Evolutionary conservation across 2,888 invertebrate species (phyloP).

Genomic region (Drosophila borborema): DNA sequence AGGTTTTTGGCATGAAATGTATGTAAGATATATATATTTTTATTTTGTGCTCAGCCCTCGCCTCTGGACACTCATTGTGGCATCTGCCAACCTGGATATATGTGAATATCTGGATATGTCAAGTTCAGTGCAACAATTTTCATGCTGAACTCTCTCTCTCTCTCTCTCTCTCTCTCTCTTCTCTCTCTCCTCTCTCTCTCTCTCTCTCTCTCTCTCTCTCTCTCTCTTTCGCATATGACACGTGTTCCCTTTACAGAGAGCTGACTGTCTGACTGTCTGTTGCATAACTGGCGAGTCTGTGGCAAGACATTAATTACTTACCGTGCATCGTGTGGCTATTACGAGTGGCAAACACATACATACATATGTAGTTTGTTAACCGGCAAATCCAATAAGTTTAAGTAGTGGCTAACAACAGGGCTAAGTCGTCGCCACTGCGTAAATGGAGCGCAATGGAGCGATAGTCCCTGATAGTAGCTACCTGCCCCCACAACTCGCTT

Average conservation of each 20-base stretch:
- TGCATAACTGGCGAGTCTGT: conserved; percentile 37
- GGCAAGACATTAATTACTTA: conserved; percentile 44
- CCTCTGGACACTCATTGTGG: background rate
- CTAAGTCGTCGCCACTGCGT: conserved; percentile 38
- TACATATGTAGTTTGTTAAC: conserved; percentile 64
- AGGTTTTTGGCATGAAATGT: conserved; percentile 42
- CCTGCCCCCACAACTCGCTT: background rate
- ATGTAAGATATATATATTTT: conserved; percentile 24
- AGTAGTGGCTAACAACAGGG: conserved; percentile 23
- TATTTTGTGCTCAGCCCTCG: conserved; percentile 17
- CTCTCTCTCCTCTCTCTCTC: no score
- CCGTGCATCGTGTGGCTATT: conserved; percentile 52
- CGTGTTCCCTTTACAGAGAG: conserved; percentile 24
- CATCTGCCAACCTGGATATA: conserved; percentile 3
- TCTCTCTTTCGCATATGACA: conserved; percentile 3
- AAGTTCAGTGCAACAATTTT: conserved; percentile 62
- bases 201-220: background rate
- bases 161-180: no score
- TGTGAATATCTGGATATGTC: conserved; percentile 21
- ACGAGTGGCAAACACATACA: conserved; percentile 54
- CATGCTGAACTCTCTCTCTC: conserved; percentile 10
- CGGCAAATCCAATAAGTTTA: conserved; percentile 75
- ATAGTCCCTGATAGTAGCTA: no score
- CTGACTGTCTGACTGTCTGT: conserved; percentile 17
- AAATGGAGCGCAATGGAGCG: conserved; percentile 18